Conservation (phyloP, 23 tunicate species). For the Ascidia mentula region DNA sequence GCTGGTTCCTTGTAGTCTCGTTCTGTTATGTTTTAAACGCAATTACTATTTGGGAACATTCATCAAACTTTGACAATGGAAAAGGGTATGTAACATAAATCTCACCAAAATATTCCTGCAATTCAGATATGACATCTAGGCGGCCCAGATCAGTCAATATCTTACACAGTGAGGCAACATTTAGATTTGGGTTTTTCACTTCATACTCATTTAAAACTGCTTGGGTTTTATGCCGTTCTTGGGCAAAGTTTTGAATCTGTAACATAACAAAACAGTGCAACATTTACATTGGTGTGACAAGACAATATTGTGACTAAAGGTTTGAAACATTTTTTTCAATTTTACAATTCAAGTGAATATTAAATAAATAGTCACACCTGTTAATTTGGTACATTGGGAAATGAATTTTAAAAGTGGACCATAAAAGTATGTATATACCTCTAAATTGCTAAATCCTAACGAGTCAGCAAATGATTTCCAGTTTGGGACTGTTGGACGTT, state of each 20-base stretch:
- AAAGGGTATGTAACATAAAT: not conserved
- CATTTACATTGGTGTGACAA: too few relatives aligned
- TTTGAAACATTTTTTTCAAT: too few relatives aligned
- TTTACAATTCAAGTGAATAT: too few relatives aligned
- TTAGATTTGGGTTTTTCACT: constrained; percentile 21
- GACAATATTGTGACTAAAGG: too few relatives aligned
- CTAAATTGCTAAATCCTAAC: constrained; percentile 36
- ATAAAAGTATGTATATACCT: constrained; percentile 23
- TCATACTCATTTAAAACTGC: constrained; percentile 47
- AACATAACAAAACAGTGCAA: not conserved
- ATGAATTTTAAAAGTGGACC: not conserved
- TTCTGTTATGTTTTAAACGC: too few relatives aligned
- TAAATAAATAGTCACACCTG: too few relatives aligned
- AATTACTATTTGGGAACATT: not conserved
- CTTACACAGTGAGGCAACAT: constrained; percentile 43
- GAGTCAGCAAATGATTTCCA: constrained; percentile 65
- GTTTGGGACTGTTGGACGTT: constrained; percentile 39
- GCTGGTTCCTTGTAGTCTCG: not conserved
- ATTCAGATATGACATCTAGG: constrained; percentile 78
- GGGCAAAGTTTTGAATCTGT: constrained; percentile 72
- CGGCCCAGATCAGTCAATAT: constrained; percentile 52
- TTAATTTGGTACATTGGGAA: not conserved
- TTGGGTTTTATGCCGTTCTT: constrained; percentile 34
- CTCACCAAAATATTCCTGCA: constrained; percentile 64
- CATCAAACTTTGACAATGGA: not conserved